phyloP scores from a whole-genome alignment of 2,113 vertebrate genomes.

The Salvelinus sp. region DNA sequence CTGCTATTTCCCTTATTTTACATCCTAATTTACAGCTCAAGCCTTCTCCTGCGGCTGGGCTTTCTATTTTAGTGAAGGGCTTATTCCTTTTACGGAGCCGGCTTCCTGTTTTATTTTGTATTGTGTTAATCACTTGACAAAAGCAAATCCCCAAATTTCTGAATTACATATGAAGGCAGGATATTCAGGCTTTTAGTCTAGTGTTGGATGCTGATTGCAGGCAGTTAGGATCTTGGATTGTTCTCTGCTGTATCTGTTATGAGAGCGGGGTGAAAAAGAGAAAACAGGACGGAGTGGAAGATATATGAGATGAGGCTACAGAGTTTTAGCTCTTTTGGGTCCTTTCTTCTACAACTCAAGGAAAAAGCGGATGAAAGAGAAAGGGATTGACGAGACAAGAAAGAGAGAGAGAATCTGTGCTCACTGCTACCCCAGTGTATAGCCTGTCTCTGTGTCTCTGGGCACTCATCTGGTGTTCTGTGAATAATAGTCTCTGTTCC shows the following conservation, averaged over 20 bases:
- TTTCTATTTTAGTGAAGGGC: too few relatives aligned
- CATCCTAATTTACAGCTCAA: neutral
- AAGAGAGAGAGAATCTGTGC: neutral
- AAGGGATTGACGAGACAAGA: neutral
- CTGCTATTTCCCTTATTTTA: neutral
- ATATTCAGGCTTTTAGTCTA: neutral
- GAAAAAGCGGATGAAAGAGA: neutral
- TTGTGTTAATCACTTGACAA: conserved; percentile 5
- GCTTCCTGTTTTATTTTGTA: conserved; percentile 2
- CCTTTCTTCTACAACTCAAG: too few relatives aligned
- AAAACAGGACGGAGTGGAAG: too few relatives aligned
- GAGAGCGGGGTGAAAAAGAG: neutral
- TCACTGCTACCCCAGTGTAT: too few relatives aligned
- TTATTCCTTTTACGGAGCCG: neutral
- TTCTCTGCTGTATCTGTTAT: neutral
- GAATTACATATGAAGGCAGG: conserved; percentile 10
- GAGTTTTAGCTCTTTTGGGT: too few relatives aligned
- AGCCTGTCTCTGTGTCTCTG: too few relatives aligned
- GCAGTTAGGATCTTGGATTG: neutral
- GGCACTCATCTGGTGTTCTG: neutral
- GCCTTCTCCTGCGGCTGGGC: too few relatives aligned
- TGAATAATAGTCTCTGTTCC: neutral
- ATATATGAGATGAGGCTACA: too few relatives aligned
- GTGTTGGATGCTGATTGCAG: neutral
- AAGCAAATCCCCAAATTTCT: neutral